Conservation (phyloP, 37 sponge, comb jelly and placozoan genomes). For the Axinella damicornis region DNA sequence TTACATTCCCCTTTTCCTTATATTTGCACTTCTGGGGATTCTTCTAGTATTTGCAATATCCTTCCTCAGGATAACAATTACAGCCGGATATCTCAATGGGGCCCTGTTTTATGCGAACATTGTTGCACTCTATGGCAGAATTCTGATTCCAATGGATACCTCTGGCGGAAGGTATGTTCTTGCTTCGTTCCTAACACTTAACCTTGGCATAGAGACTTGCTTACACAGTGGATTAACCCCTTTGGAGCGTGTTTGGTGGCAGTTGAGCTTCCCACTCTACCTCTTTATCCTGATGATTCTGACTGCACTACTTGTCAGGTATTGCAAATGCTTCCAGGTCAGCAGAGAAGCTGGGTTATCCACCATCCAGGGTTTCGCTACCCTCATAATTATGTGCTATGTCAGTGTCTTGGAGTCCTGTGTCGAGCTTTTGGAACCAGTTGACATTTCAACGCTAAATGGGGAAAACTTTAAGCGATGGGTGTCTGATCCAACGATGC, state of each 20-base stretch:
- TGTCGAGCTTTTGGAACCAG: background rate
- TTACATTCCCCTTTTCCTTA: background rate
- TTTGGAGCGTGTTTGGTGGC: slow-evolving; percentile 4
- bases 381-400: slow-evolving; percentile 29
- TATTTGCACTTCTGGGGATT: background rate
- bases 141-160: background rate
- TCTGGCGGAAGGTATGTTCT: background rate
- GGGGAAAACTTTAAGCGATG: background rate
- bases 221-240: slow-evolving; percentile 11
- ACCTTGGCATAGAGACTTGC: slow-evolving; percentile 41
- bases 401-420: slow-evolving; percentile 13
- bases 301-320: background rate
- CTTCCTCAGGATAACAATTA: background rate
- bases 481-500: slow-evolving; percentile 7
- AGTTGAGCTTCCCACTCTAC: slow-evolving; percentile 21
- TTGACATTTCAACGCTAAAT: background rate
- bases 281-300: slow-evolving; percentile 18
- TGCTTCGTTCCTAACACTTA: slow-evolving; percentile 6
- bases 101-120: slow-evolving; percentile 14
- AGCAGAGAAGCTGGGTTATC: background rate
- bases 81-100: slow-evolving; percentile 38
- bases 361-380: slow-evolving; percentile 30
- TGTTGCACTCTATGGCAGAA: background rate
- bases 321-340: background rate
- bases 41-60: background rate